These are phyloP conservation scores for Neria commutata DNA, from an alignment of 2,888 invertebrate genomes.

Conservation along the genomic window DNA sequence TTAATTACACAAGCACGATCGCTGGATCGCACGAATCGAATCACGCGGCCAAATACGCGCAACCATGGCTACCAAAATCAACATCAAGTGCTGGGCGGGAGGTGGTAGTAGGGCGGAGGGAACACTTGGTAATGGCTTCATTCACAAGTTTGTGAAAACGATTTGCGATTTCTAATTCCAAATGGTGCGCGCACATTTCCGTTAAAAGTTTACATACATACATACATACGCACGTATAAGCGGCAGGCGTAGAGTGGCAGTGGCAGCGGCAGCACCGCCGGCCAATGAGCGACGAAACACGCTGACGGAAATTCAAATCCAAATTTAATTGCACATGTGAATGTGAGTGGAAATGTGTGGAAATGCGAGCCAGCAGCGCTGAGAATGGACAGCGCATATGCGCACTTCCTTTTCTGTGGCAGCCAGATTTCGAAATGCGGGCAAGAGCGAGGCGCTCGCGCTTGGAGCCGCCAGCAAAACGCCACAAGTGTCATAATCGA, in stretches of 20 bases:
- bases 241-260: not conserved
- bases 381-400: too few species aligned
- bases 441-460: too few species aligned
- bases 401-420: too few species aligned
- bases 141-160: conserved; percentile 21
- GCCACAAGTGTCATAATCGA: too few species aligned
- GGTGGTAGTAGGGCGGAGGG: not conserved
- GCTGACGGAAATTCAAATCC: conserved; percentile 26
- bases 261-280: too few species aligned
- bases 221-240: conserved; percentile 3
- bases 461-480: too few species aligned
- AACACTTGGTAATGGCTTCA: conserved; percentile 14
- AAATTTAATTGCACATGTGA: not conserved
- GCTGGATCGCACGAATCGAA: not conserved
- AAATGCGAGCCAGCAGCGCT: conserved; percentile 3
- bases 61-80: not conserved
- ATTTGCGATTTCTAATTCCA: conserved; percentile 31
- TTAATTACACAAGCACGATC: not conserved
- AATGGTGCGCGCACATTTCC: conserved; percentile 31
- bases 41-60: not conserved
- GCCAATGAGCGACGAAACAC: not conserved
- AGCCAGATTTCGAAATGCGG: too few species aligned
- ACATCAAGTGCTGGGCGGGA: not conserved
- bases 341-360: not conserved
- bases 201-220: conserved; percentile 17